These are phyloP conservation scores for Ladona fulva DNA, from an alignment of 1,140 invertebrate species.

Conservation along the genomic window DNA sequence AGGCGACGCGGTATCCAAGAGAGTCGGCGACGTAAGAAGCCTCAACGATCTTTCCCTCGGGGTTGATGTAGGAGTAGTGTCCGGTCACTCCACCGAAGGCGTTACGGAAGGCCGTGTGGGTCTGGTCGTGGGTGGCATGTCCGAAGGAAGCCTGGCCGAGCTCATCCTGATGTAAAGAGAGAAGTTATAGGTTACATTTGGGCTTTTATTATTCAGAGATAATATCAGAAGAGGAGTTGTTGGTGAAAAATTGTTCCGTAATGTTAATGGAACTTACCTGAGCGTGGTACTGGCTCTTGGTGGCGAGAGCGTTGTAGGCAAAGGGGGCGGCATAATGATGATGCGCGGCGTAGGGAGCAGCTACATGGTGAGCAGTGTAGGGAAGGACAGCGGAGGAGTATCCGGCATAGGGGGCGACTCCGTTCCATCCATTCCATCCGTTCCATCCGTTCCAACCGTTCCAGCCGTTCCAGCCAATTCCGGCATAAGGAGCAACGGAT, in stretches of 20 bases:
- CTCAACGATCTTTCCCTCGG: constrained; percentile 40
- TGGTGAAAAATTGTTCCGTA: too few relatives aligned
- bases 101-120: constrained; percentile 41
- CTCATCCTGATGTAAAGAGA: constrained; percentile 38
- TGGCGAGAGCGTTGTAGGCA: constrained; percentile 13
- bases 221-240: neutral
- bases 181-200: neutral
- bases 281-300: neutral
- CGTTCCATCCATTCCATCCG: neutral
- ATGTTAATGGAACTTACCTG: neutral
- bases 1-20: constrained; percentile 44
- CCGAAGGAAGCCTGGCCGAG: constrained; percentile 46
- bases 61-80: constrained; percentile 44
- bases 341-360: constrained; percentile 14
- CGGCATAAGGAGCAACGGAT: neutral
- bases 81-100: constrained; percentile 44
- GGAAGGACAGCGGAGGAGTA: constrained; percentile 17
- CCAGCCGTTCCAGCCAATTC: constrained; percentile 14
- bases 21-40: constrained; percentile 41
- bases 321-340: constrained; percentile 23
- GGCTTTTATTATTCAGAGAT: neutral
- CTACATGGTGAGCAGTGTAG: constrained; percentile 23
- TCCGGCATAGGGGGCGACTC: neutral
- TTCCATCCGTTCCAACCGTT: constrained; percentile 2
- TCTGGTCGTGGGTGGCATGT: constrained; percentile 43